These are phyloP conservation scores for Paracyclopina nana DNA, from an alignment of 1,140 invertebrate genomes.

Conservation along the genomic window DNA sequence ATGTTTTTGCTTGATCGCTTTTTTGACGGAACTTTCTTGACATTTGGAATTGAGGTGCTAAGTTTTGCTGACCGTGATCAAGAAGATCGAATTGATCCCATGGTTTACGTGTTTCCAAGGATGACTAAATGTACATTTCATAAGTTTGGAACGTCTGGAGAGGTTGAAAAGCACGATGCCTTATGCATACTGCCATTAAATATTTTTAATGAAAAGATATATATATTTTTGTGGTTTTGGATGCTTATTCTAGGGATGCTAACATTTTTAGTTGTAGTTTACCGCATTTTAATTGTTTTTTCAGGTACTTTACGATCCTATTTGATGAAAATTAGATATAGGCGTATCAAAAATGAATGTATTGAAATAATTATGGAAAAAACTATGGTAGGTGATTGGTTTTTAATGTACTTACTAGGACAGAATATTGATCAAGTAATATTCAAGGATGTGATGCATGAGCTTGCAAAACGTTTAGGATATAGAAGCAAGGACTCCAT, in stretches of 20 bases:
- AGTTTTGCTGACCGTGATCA: constrained; percentile 62
- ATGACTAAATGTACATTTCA: constrained; percentile 79
- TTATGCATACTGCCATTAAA: constrained; percentile 69
- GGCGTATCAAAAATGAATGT: constrained; percentile 61
- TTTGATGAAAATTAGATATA: constrained; percentile 62
- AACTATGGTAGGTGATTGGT: constrained; percentile 85
- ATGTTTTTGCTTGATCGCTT: constrained; percentile 29
- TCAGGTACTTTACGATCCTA: constrained; percentile 65
- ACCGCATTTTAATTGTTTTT: constrained; percentile 49
- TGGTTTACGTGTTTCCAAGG: constrained; percentile 53
- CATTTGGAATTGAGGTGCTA: constrained; percentile 45
- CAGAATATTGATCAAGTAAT: constrained; percentile 86
- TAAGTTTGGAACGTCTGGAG: constrained; percentile 66
- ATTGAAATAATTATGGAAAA: constrained; percentile 70
- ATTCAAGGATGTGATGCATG: constrained; percentile 38
- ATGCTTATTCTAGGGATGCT: constrained; percentile 52
- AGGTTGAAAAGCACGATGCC: constrained; percentile 56
- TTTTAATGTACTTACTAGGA: constrained; percentile 78
- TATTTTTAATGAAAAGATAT: constrained; percentile 82
- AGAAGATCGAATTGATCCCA: constrained; percentile 32
- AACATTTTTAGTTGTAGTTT: constrained; percentile 48
- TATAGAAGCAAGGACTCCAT: neutral
- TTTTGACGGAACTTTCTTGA: constrained; percentile 33
- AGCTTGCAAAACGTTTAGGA: constrained; percentile 9
- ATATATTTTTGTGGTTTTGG: constrained; percentile 60